These are phyloP conservation scores for Drosophila ironensis DNA, from an alignment of 1,140 invertebrate genomes.

Conservation along the genomic window DNA sequence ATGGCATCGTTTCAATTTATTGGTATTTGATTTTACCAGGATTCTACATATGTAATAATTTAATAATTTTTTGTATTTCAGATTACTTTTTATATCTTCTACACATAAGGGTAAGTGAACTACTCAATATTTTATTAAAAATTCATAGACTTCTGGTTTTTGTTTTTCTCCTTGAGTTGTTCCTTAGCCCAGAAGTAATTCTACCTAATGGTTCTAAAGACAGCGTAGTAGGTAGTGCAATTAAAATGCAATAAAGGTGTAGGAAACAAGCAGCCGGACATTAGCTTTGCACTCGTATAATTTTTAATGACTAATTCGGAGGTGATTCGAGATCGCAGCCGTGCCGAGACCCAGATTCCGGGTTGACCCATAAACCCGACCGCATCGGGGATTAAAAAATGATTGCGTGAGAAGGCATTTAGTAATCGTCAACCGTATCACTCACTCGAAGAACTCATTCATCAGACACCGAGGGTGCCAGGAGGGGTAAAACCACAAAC, in stretches of 20 bases:
- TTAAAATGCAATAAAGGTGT: conserved; percentile 69
- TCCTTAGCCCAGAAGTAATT: too few species aligned
- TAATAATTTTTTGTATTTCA: conserved; percentile 7
- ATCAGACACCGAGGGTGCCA: conserved; percentile 39
- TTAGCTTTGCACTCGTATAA: conserved; percentile 58
- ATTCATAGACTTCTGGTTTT: too few species aligned
- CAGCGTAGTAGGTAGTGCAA: conserved; percentile 62
- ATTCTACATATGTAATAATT: neutral
- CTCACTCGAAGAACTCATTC: conserved; percentile 57
- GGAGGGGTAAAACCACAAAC: conserved; percentile 51
- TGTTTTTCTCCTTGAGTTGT: too few species aligned
- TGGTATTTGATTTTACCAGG: too few species aligned
- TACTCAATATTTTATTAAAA: too few species aligned
- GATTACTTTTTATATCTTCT: neutral
- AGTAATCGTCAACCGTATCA: conserved; percentile 68
- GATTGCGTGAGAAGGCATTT: conserved; percentile 80
- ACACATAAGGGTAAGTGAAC: conserved; percentile 27
- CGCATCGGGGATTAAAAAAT: conserved; percentile 75
- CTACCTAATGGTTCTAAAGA: conserved; percentile 53
- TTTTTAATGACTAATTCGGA: conserved; percentile 71
- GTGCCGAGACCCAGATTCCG: conserved; percentile 55
- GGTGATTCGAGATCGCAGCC: conserved; percentile 33
- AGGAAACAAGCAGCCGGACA: conserved; percentile 9
- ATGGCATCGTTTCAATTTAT: too few species aligned
- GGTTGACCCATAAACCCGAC: conserved; percentile 51